Evolutionary conservation across 37 sponge, comb jelly and placozoan species (phyloP).

Genomic region (Cladorhizidae sp.): DNA sequence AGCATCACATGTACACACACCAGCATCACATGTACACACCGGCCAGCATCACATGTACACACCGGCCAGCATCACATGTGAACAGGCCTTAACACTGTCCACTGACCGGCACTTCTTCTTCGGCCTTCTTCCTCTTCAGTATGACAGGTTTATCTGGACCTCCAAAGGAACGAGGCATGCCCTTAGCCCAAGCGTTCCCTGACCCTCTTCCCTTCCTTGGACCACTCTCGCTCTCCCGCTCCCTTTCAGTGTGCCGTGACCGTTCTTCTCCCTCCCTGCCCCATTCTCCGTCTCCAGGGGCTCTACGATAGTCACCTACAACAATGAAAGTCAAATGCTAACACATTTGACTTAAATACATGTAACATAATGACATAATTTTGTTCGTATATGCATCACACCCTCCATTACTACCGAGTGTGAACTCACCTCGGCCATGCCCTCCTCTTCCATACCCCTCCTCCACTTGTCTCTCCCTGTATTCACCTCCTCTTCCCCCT

Average conservation of each 20-base stretch:
- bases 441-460: too few relatives aligned
- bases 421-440: too few relatives aligned
- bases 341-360: too few relatives aligned
- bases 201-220: background rate
- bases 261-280: background rate
- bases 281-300: background rate
- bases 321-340: too few relatives aligned
- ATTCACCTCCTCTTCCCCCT: background rate
- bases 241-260: background rate
- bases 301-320: background rate
- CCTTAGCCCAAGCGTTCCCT: slow-evolving; percentile 38
- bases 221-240: background rate
- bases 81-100: background rate
- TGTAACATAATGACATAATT: too few relatives aligned
- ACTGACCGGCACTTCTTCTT: slow-evolving; percentile 27
- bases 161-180: slow-evolving; percentile 21
- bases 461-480: too few relatives aligned
- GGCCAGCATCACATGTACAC: too few relatives aligned
- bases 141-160: slow-evolving; percentile 3
- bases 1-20: too few relatives aligned
- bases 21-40: too few relatives aligned
- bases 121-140: slow-evolving; percentile 27
- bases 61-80: too few relatives aligned
- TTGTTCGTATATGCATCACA: background rate
- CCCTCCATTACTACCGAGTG: background rate